Evolutionary conservation across 92 coral and sea anemone species (phyloP).

Genomic region (Parazoanthus swiftii): DNA sequence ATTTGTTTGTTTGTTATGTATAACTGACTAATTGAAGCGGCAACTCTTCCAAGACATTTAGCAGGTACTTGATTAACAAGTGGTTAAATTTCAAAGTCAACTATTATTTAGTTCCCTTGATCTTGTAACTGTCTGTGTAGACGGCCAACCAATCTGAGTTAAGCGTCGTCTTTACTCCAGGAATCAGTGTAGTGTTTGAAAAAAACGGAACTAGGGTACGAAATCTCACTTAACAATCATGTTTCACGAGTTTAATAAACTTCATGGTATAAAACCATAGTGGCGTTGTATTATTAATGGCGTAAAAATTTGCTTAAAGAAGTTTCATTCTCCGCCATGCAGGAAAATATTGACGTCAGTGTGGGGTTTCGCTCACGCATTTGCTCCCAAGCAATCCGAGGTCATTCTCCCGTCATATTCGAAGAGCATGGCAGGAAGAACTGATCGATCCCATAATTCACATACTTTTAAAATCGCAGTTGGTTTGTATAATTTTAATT

Average conservation of each 20-base stretch:
- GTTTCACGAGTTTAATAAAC: background rate
- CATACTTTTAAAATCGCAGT: background rate
- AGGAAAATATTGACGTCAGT: too few species aligned
- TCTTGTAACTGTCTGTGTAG: background rate
- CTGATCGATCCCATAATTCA: background rate
- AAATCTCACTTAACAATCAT: background rate
- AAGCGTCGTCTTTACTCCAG: too few species aligned
- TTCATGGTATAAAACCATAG: background rate
- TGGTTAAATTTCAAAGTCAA: background rate
- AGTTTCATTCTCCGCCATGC: background rate
- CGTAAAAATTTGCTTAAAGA: background rate
- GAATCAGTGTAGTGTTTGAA: background rate
- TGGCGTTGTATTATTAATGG: constrained; percentile 25
- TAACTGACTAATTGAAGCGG: constrained; percentile 10
- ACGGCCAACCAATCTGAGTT: background rate
- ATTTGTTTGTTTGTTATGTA: background rate
- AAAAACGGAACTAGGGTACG: too few species aligned
- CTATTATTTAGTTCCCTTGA: background rate
- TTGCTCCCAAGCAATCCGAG: background rate
- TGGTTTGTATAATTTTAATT: too few species aligned
- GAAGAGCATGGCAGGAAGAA: background rate
- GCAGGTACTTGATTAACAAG: constrained; percentile 3
- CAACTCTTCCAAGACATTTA: background rate
- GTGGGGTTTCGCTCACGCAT: too few species aligned
- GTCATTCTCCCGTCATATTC: background rate